phyloP scores from a whole-genome alignment of 2,797 vertebrate genomes.

The Parauchenoglanis ngamensis region DNA sequence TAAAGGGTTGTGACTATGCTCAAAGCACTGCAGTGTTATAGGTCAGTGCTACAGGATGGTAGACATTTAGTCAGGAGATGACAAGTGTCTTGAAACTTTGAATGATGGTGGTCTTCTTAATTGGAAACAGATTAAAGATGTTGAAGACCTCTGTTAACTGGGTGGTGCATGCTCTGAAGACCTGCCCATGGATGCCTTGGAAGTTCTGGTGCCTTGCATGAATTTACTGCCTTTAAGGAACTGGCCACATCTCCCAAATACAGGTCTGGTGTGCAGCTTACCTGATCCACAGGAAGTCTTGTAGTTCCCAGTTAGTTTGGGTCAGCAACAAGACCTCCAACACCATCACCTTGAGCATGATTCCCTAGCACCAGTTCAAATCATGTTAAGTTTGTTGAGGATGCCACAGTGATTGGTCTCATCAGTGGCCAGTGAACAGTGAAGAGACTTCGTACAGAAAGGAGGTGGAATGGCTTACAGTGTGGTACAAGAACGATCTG shows the following conservation, averaged over 20 bases:
- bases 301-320: not conserved
- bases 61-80: no score
- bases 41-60: no score
- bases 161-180: not conserved
- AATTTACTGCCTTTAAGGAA: not conserved
- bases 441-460: no score
- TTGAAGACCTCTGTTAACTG: not conserved
- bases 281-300: not conserved
- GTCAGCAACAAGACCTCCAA: not conserved
- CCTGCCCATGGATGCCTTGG: not conserved
- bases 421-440: no score
- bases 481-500: no score
- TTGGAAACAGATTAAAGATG: not conserved
- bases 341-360: not conserved
- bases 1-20: no score
- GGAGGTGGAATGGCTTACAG: no score
- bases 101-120: not conserved
- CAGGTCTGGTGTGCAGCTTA: not conserved
- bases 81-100: not conserved
- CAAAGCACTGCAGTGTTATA: no score
- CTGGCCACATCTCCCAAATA: not conserved
- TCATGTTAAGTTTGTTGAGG: no score
- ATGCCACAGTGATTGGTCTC: no score
- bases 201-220: no score
- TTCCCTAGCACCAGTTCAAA: not conserved